Base-by-base conservation (phyloP, 2,888 invertebrate species). In the Campoletis raptor region DNA sequence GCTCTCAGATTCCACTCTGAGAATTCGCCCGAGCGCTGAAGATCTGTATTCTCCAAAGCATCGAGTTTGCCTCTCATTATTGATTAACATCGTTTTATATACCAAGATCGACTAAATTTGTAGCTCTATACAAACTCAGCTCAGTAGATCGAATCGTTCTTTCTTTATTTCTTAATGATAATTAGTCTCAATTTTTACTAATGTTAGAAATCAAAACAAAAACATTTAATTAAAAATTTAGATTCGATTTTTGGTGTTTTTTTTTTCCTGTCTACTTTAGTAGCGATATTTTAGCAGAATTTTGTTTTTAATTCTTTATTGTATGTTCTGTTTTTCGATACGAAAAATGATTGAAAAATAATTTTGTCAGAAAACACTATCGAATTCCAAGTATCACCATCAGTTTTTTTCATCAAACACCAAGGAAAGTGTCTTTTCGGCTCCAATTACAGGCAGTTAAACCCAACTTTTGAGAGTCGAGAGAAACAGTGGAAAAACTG, bases 1-100 rank as follows among this genome's bases (percentile, higher is more conserved):
- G 79, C 74, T 70, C 70, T 77, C 74, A 81, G 85, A 83, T 86
- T 83, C 81, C 83, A 81, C 83, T 67, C 61, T 45, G 86, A 61
- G 77, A 81, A 81, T 82, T 76, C 74, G 74, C 74, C 74, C 45
- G 40, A 42, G 67, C 36, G 54, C 54, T 18, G 18, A 48, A 80
- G 80, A 80, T 81, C 54, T 74, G 67, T 81, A 61, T 80, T 48
- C 40, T 67, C 74, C 15, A 42, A 67, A 76, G 74, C 61, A 72
- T 80, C 80, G 70, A 67, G 30, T 36, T 81, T 42, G 52, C 67
- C 81, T 81, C 66, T 81, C 81, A 81, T 81, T 81, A 81, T 81
- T 74, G 81, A 81, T 81, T 74, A 74, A 54, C 73, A 73, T 74
- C 74, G 73, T 66, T 67, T 67, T 45, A n/a, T 67, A 36, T 52